Conservation (phyloP, 2,113 vertebrate genomes). For the Lepisosteus osseus region DNA sequence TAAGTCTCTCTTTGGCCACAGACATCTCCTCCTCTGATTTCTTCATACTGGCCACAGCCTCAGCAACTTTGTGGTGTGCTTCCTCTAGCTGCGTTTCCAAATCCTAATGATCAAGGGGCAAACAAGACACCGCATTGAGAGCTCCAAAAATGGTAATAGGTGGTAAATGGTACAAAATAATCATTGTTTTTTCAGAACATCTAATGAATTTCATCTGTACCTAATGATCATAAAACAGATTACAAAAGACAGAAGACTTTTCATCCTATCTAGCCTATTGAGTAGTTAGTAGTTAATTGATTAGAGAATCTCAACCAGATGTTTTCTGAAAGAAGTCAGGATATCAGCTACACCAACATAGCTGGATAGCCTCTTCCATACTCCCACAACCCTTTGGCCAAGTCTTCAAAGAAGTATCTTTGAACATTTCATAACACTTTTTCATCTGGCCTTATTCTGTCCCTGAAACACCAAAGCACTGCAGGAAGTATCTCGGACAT, state of each 20-base stretch:
- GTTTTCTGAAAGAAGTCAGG: too few species aligned
- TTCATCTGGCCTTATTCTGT: neutral
- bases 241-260: too few species aligned
- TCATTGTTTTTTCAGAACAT: neutral
- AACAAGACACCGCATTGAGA: too few species aligned
- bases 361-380: too few species aligned
- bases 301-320: too few species aligned
- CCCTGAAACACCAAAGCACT: neutral
- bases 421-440: neutral
- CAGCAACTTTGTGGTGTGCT: conserved; percentile 63
- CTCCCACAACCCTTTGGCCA: too few species aligned
- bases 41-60: conserved; percentile 67
- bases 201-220: neutral
- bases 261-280: too few species aligned
- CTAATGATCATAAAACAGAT: too few species aligned
- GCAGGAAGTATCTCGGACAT: neutral
- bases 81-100: conserved; percentile 77
- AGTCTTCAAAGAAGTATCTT: neutral
- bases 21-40: conserved; percentile 75
- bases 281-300: too few species aligned
- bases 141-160: too few species aligned
- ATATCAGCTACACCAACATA: too few species aligned
- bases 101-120: conserved; percentile 56
- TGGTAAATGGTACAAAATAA: too few species aligned
- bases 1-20: conserved; percentile 74